phyloP scores from a whole-genome alignment of 2,113 vertebrate genomes.

The Fregetta grallaria region DNA sequence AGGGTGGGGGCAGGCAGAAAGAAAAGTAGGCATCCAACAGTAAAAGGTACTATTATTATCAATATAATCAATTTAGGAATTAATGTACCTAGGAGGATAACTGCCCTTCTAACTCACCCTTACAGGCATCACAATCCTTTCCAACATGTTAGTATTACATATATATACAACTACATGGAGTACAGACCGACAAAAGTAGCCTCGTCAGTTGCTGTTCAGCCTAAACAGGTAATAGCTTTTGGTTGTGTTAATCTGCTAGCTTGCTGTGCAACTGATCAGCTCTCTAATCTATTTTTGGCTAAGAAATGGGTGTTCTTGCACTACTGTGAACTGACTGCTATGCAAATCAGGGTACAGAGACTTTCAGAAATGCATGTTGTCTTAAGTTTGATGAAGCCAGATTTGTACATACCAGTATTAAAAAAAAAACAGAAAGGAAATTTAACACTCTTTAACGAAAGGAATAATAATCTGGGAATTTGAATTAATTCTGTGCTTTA shows the following conservation, averaged over 20 bases:
- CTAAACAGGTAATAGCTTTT: not conserved
- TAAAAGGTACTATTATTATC: not conserved
- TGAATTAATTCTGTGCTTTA: not conserved
- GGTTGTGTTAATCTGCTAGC: not conserved
- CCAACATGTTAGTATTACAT: not conserved
- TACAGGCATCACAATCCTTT: not conserved
- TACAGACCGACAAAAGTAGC: not conserved
- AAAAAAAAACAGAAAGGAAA: not conserved
- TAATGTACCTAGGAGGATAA: not conserved
- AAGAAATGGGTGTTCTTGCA: not conserved
- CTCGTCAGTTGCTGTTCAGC: not conserved
- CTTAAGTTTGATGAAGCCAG: not conserved
- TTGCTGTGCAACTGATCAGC: not conserved
- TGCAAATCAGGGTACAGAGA: not conserved
- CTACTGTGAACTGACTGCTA: not conserved
- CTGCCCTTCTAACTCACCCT: not conserved
- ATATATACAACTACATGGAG: not conserved
- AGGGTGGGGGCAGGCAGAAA: not conserved
- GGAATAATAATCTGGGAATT: not conserved
- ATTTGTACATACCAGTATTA: not conserved
- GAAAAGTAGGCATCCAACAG: not conserved
- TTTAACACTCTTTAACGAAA: not conserved
- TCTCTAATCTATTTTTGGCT: not conserved
- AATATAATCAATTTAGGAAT: not conserved
- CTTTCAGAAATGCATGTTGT: not conserved